A percentile compares a stretch with the other conserved stretches of the same genome.
phyloP scores from a whole-genome alignment of 2,797 vertebrate genomes.

The Acropternis orthonyx region DNA sequence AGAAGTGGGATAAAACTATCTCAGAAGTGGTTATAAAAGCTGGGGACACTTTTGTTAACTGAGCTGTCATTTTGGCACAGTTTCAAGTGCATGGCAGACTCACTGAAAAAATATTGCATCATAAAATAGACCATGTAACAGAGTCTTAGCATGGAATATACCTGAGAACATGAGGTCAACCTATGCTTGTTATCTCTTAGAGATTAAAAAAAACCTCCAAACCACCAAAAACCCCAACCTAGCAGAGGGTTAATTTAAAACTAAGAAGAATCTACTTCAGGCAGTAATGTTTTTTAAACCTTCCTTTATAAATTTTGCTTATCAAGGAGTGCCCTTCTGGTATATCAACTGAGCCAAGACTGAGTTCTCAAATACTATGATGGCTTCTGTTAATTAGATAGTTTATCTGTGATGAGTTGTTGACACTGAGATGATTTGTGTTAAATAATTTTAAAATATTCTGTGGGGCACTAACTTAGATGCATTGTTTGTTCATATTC shows the following conservation, averaged over 20 bases:
- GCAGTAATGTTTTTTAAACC: conserved; percentile 74
- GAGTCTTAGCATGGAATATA: conserved; percentile 33
- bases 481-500: conserved; percentile 77
- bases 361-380: conserved; percentile 84
- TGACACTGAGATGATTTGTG: conserved; percentile 83
- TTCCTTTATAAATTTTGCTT: conserved; percentile 82
- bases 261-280: conserved; percentile 72
- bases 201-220: background rate
- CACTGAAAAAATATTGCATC: conserved; percentile 49
- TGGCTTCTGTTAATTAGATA: conserved; percentile 84
- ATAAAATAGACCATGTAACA: conserved; percentile 22
- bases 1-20: conserved; percentile 57
- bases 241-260: conserved; percentile 79
- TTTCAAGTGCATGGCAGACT: conserved; percentile 20
- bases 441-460: conserved; percentile 85
- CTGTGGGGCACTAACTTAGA: conserved; percentile 77
- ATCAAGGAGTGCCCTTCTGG: conserved; percentile 84
- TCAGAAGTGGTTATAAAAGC: conserved; percentile 67
- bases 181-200: conserved; percentile 13
- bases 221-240: background rate
- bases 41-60: conserved; percentile 70
- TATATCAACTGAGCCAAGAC: conserved; percentile 82
- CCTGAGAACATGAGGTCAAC: conserved; percentile 45
- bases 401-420: conserved; percentile 84
- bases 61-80: conserved; percentile 65